Evolutionary conservation across 2,113 vertebrate species (phyloP), one percentile per base, ranked within the genome.

Genomic region (Peucedramus taeniatus): DNA sequence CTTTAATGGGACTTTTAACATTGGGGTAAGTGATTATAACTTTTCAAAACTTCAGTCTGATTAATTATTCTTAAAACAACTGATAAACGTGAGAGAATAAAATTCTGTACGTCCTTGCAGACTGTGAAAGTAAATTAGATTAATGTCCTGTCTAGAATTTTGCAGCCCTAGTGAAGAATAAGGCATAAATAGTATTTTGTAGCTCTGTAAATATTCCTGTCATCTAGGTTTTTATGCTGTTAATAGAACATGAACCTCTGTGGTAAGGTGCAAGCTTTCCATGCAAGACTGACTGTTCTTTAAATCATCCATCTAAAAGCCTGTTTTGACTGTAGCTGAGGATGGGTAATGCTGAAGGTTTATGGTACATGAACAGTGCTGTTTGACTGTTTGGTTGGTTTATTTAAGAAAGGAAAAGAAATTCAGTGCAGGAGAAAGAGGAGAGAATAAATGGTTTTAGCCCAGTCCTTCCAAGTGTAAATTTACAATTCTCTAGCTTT

Each of bases 1-100:
- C 95, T 99, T 99, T 97, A 98, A 97, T 31, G 99, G 99, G 56
- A 91, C 94, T 24, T 99, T 99, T 97, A 98, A 99, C 47, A 98
- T 99, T 70, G 99, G 99, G 98, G 99, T 99, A 97, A 99, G 99
- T 98, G 82, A 54, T 80, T 57, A 42, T 64, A 82, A 57, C 50
- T 95, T 60, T 90, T 87, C 37, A 80, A 27, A 95, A 75, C 10
- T 76, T 81, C 31, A 42, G 8, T 65, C 27, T 78, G 59, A 12
- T 77, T 82, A 87, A 44, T 57, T 88, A 31, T 65, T 83, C 45
- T 66, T 72, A 54, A 50, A 87, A 44, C 11, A 70, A 61, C 27
- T 61, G 3, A 39, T 66, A 24, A 42, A 72, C 1, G 1, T 15
- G 33, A 69, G 61, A 65, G 31, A 72, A 90, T 15, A 75, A 79